Evolutionary conservation across 2,113 vertebrate genomes (phyloP).

Genomic region (Glaucidium brasilianum): DNA sequence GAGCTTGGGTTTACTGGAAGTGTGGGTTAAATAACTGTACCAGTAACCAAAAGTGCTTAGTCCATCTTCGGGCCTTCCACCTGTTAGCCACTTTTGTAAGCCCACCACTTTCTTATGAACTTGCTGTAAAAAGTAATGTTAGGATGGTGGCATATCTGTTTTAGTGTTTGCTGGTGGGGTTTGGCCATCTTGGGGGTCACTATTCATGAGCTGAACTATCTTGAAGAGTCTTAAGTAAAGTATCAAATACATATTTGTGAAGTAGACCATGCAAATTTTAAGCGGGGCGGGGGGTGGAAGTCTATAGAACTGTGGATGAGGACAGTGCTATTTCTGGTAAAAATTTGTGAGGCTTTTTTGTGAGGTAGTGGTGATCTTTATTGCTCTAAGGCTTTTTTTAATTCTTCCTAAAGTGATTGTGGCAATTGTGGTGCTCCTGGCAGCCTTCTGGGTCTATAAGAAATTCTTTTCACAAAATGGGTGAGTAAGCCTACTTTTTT

Average conservation of each 20-base stretch:
- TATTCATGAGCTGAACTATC: not conserved
- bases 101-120: not conserved
- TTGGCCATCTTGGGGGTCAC: not conserved
- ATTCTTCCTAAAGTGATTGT: not conserved
- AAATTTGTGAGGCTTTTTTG: not conserved
- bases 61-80: not conserved
- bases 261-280: not conserved
- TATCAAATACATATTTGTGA: not conserved
- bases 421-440: not conserved
- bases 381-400: not conserved
- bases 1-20: not conserved
- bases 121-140: rapidly evolving
- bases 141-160: not conserved
- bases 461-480: conserved; percentile 4
- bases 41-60: not conserved
- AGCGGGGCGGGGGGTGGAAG: too few species aligned
- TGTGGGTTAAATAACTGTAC: not conserved
- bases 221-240: not conserved
- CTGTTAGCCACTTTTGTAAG: not conserved
- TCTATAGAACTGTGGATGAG: not conserved
- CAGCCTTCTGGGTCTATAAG: conserved; percentile 25
- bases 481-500: conserved; percentile 34
- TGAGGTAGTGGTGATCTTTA: not conserved
- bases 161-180: not conserved
- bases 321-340: not conserved